Conservation (phyloP, 2,113 vertebrate genomes). For the Silurus meridionalis region DNA sequence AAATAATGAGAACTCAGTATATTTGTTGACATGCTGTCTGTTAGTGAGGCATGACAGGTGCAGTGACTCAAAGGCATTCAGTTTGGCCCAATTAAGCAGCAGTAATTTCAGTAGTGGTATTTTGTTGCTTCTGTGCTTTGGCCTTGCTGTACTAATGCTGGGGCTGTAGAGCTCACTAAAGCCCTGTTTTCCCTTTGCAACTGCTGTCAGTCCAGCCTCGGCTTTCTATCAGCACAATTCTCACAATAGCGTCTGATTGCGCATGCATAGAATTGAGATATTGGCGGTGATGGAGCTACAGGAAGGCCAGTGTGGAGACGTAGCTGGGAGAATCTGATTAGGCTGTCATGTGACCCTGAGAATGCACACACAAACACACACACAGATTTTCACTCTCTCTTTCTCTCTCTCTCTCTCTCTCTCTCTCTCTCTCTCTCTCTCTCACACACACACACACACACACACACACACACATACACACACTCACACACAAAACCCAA, state of each 20-base stretch:
- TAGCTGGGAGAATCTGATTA: conserved; percentile 54
- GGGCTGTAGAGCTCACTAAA: neutral
- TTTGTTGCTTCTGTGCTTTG: conserved; percentile 14
- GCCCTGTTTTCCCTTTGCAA: conserved; percentile 4
- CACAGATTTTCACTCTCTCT: neutral
- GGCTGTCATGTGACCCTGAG: conserved; percentile 48
- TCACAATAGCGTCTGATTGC: conserved; percentile 50
- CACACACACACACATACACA: conserved; percentile 19
- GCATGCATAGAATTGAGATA: conserved; percentile 55
- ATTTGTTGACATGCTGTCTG: conserved; percentile 38
- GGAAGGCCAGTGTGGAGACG: conserved; percentile 34
- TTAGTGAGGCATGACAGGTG: conserved; percentile 30
- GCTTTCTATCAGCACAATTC: conserved; percentile 42
- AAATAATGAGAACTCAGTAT: conserved; percentile 14
- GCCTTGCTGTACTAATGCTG: neutral
- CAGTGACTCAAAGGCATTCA: conserved; percentile 25
- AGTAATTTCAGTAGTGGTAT: conserved; percentile 42
- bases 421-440: neutral
- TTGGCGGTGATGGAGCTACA: conserved; percentile 42
- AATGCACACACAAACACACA: neutral
- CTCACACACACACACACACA: conserved; percentile 12
- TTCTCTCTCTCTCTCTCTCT: neutral
- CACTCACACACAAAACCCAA: no score
- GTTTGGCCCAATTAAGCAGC: conserved; percentile 43
- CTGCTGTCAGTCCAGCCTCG: conserved; percentile 24